Percentiles rank a stretch among this genome's conserved stretches.
phyloP scores from a whole-genome alignment of 2,113 vertebrate species.

The Dissostichus mawsoni region DNA sequence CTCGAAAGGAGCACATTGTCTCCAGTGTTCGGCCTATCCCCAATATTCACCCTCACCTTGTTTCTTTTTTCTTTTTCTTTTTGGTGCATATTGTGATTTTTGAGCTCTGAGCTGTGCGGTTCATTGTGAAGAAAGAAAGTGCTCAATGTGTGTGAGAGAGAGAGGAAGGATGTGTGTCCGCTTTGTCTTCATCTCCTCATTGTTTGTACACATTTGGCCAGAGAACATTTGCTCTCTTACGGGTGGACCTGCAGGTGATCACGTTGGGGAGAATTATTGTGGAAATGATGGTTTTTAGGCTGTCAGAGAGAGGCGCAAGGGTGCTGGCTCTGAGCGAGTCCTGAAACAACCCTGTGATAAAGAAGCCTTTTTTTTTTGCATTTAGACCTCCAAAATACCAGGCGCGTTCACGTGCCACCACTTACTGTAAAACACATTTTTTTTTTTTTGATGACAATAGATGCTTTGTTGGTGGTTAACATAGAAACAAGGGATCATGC shows the following conservation, averaged over 20 bases:
- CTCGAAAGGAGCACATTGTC: conserved; percentile 69
- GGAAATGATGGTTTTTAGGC: conserved; percentile 20
- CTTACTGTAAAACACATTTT: conserved; percentile 14
- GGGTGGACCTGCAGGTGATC: conserved; percentile 51
- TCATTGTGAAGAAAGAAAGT: conserved; percentile 68
- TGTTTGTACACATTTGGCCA: conserved; percentile 81
- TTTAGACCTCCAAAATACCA: conserved; percentile 42
- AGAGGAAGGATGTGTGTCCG: conserved; percentile 58
- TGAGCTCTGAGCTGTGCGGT: conserved; percentile 47
- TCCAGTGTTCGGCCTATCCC: conserved; percentile 44
- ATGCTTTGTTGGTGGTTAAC: conserved; percentile 25
- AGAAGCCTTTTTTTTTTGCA: conserved; percentile 37
- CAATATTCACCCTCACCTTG: conserved; percentile 44
- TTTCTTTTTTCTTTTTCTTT: conserved; percentile 24
- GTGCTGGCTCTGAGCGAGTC: conserved; percentile 41
- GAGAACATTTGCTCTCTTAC: conserved; percentile 22
- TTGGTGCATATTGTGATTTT: conserved; percentile 52
- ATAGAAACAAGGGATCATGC: background rate
- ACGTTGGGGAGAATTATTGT: conserved; percentile 15
- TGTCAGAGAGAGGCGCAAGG: conserved; percentile 19
- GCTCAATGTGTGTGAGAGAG: conserved; percentile 32
- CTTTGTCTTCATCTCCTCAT: conserved; percentile 85
- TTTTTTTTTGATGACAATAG: conserved; percentile 2
- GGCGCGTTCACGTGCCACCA: conserved; percentile 28
- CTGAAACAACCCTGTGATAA: conserved; percentile 54